These are phyloP conservation scores for Doryteuthis pealeii DNA, from an alignment of 1,140 invertebrate genomes.

Conservation along the genomic window DNA sequence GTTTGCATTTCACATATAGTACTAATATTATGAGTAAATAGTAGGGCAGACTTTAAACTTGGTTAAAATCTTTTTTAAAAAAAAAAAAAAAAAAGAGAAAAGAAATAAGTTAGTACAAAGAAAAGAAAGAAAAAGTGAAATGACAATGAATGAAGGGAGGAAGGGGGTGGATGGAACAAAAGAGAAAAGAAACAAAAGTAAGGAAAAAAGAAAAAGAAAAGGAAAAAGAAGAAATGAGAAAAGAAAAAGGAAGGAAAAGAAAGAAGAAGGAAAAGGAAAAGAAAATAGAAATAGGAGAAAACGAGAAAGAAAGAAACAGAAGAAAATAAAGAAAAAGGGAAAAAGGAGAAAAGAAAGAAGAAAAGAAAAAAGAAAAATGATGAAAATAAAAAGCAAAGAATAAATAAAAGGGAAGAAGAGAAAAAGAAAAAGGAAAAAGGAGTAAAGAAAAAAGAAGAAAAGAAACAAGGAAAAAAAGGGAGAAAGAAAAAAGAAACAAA, in stretches of 20 bases:
- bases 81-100: no score
- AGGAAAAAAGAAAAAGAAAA: slow-evolving; percentile 60
- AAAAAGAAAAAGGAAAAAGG: no score
- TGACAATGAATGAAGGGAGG: no score
- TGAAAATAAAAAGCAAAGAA: neutral
- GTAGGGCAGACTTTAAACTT: no score
- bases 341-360: neutral
- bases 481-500: neutral
- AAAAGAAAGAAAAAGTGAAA: no score
- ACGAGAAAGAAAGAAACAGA: slow-evolving; percentile 17
- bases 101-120: no score
- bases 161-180: no score
- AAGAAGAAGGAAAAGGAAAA: slow-evolving; percentile 29
- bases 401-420: neutral
- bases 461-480: no score
- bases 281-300: slow-evolving; percentile 26
- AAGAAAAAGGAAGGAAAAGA: slow-evolving; percentile 24
- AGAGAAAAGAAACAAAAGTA: slow-evolving; percentile 50
- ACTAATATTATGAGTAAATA: no score
- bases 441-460: no score
- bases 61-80: no score
- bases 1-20: no score
- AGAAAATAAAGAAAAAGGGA: slow-evolving; percentile 6
- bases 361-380: slow-evolving; percentile 10
- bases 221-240: slow-evolving; percentile 35